phyloP scores from a whole-genome alignment of 2,888 invertebrate species.

The Conomelus anceps region DNA sequence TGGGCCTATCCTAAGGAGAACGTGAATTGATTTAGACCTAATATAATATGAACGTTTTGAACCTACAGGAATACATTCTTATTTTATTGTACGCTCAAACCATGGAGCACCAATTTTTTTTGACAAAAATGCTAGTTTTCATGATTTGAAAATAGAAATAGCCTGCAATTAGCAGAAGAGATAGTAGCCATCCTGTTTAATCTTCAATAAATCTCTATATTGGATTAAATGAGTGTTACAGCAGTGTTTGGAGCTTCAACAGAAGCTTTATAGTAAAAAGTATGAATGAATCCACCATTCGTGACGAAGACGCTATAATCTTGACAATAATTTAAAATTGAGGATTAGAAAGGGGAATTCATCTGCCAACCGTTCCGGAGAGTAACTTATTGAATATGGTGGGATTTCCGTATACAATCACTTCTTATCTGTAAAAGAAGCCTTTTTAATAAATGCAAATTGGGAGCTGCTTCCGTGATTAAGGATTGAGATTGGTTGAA shows the following conservation, averaged over 20 bases:
- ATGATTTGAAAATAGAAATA: no score
- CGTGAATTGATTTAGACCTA: no score
- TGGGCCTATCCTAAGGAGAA: no score
- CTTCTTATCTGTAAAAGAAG: neutral
- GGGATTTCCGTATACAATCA: neutral
- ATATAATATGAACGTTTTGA: no score
- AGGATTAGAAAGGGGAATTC: neutral
- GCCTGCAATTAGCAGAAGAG: no score
- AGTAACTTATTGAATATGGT: neutral
- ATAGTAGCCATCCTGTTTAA: neutral
- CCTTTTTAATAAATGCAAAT: neutral
- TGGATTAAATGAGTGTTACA: neutral
- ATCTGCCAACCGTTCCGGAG: neutral
- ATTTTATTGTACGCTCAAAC: no score
- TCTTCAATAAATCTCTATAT: neutral
- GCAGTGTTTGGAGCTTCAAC: neutral
- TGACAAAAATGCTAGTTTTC: no score
- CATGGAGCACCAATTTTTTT: no score
- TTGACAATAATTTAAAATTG: neutral
- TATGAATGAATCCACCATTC: no score
- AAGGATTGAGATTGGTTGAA: neutral
- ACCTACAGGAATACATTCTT: no score
- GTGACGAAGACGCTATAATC: neutral
- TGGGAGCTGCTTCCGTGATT: neutral
- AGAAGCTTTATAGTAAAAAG: no score